phyloP scores from a whole-genome alignment of 2,888 invertebrate species.

The Heliconius erato region DNA sequence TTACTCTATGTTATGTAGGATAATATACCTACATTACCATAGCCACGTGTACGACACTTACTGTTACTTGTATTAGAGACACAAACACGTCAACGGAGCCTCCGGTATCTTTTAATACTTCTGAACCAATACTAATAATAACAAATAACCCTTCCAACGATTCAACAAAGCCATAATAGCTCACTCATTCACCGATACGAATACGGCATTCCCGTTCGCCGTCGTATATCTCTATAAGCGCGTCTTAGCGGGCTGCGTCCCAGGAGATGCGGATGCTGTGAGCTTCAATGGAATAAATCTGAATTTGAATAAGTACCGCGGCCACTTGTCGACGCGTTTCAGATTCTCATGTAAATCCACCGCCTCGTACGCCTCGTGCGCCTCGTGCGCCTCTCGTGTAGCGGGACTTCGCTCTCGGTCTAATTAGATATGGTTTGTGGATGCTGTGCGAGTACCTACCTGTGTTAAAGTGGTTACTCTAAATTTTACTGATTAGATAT shows the following conservation, averaged over 20 bases:
- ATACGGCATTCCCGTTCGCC: constrained; percentile 8
- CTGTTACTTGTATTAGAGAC: too few species aligned
- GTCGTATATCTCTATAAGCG: constrained; percentile 29
- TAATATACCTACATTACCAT: too few species aligned
- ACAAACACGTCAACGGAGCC: too few species aligned
- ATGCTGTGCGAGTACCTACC: not conserved
- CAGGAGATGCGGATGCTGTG: constrained; percentile 20
- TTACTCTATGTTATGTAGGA: too few species aligned
- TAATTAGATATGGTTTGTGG: constrained; percentile 26
- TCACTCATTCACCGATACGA: constrained; percentile 15
- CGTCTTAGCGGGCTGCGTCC: not conserved
- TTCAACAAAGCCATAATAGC: constrained; percentile 10
- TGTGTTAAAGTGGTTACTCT: constrained; percentile 10
- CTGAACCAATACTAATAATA: constrained; percentile 11
- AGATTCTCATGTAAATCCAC: constrained; percentile 60
- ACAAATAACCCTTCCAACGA: not conserved
- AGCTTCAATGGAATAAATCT: constrained; percentile 53
- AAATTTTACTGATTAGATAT: constrained; percentile 10
- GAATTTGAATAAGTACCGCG: constrained; percentile 50
- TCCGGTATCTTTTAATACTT: not conserved
- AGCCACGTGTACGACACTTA: not conserved
- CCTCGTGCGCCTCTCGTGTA: constrained; percentile 4
- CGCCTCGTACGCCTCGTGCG: not conserved
- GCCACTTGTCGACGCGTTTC: constrained; percentile 52
- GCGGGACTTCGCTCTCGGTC: constrained; percentile 18